Conservation (phyloP, 2,797 vertebrate genomes). For the Momotus momota region DNA sequence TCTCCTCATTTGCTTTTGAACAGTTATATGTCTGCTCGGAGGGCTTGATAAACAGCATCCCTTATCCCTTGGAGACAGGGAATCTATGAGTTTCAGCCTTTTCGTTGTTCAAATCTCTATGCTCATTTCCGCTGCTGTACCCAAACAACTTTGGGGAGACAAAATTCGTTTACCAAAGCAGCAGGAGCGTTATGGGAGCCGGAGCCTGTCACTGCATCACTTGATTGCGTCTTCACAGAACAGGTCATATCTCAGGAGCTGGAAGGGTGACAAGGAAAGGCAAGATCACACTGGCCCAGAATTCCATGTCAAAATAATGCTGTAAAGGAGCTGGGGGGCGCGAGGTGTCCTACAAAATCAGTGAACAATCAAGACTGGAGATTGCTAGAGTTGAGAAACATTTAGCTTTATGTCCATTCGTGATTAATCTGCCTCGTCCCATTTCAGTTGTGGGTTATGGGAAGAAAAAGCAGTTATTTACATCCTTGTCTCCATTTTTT, state of each 20-base stretch:
- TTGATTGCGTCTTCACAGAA: neutral
- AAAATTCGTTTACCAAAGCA: neutral
- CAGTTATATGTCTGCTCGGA: neutral
- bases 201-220: neutral
- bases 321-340: neutral
- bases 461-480: neutral
- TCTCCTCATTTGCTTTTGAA: conserved; percentile 33
- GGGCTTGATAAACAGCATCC: neutral
- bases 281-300: neutral
- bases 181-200: neutral
- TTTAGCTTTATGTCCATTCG: neutral
- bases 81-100: neutral
- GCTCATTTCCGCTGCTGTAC: fast-evolving
- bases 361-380: neutral
- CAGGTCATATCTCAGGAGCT: neutral
- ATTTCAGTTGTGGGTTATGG: neutral
- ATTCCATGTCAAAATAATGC: neutral
- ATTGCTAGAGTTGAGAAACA: neutral
- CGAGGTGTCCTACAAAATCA: neutral
- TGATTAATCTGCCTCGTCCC: neutral
- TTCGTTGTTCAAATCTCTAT: neutral
- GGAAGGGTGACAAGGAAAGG: neutral
- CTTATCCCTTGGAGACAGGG: neutral
- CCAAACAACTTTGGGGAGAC: neutral
- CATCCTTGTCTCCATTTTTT: neutral